A percentile compares a stretch with the other conserved stretches of the same genome.
Conservation (phyloP, 2,888 invertebrate species). For the Patella caerulea region DNA sequence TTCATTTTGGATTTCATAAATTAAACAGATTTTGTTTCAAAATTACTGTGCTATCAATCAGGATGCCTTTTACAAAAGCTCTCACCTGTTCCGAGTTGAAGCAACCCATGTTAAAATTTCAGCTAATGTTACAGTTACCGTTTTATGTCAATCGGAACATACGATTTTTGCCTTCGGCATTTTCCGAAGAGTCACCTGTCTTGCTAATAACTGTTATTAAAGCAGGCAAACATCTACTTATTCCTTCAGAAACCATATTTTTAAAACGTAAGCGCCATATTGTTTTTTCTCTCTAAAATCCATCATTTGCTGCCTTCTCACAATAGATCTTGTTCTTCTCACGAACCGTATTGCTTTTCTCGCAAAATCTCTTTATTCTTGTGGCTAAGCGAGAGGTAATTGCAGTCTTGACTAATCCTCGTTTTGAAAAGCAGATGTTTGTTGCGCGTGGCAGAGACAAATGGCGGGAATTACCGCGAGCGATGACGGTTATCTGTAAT, state of each 20-base stretch:
- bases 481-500: neutral
- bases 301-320: neutral
- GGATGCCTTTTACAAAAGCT: neutral
- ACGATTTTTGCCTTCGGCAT: too few relatives aligned
- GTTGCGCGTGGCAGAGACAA: slow-evolving; percentile 12
- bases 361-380: slow-evolving; percentile 6
- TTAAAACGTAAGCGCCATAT: neutral
- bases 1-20: too few relatives aligned
- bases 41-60: slow-evolving; percentile 5
- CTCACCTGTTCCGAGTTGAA: neutral
- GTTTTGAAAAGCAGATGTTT: slow-evolving; percentile 11
- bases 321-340: slow-evolving; percentile 5
- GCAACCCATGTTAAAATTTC: too few relatives aligned
- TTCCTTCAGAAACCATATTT: neutral
- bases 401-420: slow-evolving; percentile 1
- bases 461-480: neutral
- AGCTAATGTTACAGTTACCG: too few relatives aligned
- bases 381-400: slow-evolving; percentile 1
- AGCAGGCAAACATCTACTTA: neutral
- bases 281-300: neutral
- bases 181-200: neutral
- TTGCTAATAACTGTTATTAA: neutral
- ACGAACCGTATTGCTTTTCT: slow-evolving; percentile 11
- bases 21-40: neutral
- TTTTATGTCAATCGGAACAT: too few relatives aligned